Evolutionary conservation across 2,797 vertebrate species (phyloP), one percentile per base, ranked within the genome.

Genomic region (Dicrostonyx torquatus): DNA sequence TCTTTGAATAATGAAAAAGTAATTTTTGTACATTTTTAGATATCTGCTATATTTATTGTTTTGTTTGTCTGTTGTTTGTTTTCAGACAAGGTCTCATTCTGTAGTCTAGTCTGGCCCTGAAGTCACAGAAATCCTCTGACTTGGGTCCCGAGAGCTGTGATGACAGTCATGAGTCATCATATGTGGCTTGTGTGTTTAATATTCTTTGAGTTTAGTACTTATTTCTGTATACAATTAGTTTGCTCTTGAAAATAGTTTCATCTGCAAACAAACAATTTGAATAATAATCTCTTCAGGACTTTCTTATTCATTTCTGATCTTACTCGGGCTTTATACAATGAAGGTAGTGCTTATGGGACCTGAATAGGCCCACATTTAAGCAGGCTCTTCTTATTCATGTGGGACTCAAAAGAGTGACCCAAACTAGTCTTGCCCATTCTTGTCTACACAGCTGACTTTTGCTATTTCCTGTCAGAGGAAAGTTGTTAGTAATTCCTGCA

Each of bases 171-270:
- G 13, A n/a, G 24, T 24, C 1, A 6, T 60, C 29, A 88, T 6
- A 62, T 15, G 7, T 72, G 6, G 29, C 4, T 18, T 20, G 2
- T 6, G 9, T 20, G 12, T 79, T 75, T 84, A 88, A 91, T 18
- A n/a, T 78, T 17, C 62, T 95, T 93, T 68, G 62, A 75, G 18
- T 88, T 96, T 88, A 77, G 17, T 88, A 84, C n/a, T 70, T 50
- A 91, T 86, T 93, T 45, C 55, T 94, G 2, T 48, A n/a, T n/a
- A 29, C 26, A 77, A 62, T 94, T 94, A 34, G 18, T 70, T 90
- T 3, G 15, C 15, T 66, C 12, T 9, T 53, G 29, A 60, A n/a
- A 58, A 86, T 78, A 1, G 5, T 73, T 22, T 86, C 94, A 37
- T 40, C 48, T 22, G 64, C 24, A 80, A 70, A 87, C 72, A 94